Percentiles rank a stretch among this genome's conserved stretches.
These are phyloP conservation scores for Lasiommata megera DNA, from an alignment of 2,888 invertebrate species.

Conservation along the genomic window DNA sequence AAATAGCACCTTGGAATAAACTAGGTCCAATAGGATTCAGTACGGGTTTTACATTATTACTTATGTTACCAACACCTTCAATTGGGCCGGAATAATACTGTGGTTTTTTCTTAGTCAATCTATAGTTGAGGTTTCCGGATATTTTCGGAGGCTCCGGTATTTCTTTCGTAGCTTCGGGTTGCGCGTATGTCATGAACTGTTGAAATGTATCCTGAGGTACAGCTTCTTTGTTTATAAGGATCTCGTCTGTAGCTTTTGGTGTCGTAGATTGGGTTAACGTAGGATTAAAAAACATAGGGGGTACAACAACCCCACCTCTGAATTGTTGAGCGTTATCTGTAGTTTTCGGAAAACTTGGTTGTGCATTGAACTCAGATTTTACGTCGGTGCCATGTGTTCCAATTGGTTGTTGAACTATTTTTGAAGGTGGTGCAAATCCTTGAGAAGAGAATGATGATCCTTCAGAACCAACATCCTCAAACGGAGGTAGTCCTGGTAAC, in stretches of 20 bases:
- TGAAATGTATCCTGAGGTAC: background rate
- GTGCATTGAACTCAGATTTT: background rate
- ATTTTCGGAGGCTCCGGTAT: conserved; percentile 62
- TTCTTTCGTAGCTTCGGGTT: conserved; percentile 44
- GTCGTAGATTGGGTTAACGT: background rate
- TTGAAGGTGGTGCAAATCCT: background rate
- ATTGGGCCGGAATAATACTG: conserved; percentile 77
- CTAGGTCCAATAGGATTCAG: conserved; percentile 46
- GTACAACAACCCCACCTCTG: conserved; percentile 14
- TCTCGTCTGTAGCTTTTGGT: conserved; percentile 17
- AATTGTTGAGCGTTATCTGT: background rate
- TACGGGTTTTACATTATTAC: conserved; percentile 62
- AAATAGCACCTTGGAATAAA: conserved; percentile 55
- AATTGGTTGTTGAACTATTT: background rate
- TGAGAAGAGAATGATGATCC: background rate
- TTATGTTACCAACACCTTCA: conserved; percentile 64
- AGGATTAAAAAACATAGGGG: conserved; percentile 42
- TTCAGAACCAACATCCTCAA: background rate
- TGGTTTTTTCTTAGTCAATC: conserved; percentile 67
- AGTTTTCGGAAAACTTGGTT: background rate
- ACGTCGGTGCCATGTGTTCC: background rate
- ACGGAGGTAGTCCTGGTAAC: background rate
- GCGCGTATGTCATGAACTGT: conserved; percentile 10
- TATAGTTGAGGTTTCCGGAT: conserved; percentile 51
- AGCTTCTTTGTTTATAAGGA: conserved; percentile 19